Evolutionary conservation across 2,888 invertebrate genomes (phyloP).

Genomic region (Glaucopsyche alexis): DNA sequence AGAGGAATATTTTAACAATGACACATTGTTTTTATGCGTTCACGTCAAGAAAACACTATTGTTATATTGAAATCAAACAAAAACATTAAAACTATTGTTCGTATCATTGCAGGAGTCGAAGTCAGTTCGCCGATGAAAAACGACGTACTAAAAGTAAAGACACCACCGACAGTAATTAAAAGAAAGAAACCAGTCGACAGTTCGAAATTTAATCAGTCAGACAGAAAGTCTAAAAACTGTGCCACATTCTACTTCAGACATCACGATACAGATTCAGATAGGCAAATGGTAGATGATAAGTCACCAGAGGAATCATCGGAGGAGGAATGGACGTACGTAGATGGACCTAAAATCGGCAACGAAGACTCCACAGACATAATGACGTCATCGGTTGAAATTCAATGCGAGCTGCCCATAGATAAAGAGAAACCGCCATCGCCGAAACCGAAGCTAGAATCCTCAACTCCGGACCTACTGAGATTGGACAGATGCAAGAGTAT

Average conservation of each 20-base stretch:
- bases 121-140: slow-evolving; percentile 50
- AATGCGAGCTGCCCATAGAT: slow-evolving; percentile 66
- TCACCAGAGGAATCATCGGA: slow-evolving; percentile 73
- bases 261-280: slow-evolving; percentile 91
- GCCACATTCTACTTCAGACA: slow-evolving; percentile 93
- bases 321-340: slow-evolving; percentile 85
- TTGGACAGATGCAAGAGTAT: slow-evolving; percentile 82
- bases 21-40: slow-evolving; percentile 45
- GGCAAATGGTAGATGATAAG: slow-evolving; percentile 78
- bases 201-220: slow-evolving; percentile 84
- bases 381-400: slow-evolving; percentile 75
- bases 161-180: slow-evolving; percentile 72
- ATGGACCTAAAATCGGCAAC: slow-evolving; percentile 64
- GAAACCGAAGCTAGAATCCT: slow-evolving; percentile 62
- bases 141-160: slow-evolving; percentile 52
- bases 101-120: slow-evolving; percentile 53
- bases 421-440: slow-evolving; percentile 57
- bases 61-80: slow-evolving; percentile 49
- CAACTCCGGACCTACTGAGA: slow-evolving; percentile 71
- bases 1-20: slow-evolving; percentile 50
- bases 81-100: slow-evolving; percentile 40
- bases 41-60: slow-evolving; percentile 43
- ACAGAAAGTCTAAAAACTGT: slow-evolving; percentile 89
- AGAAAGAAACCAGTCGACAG: slow-evolving; percentile 78
- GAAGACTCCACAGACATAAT: slow-evolving; percentile 74